phyloP scores from a whole-genome alignment of 2,888 invertebrate species.

The Agrochola lota region DNA sequence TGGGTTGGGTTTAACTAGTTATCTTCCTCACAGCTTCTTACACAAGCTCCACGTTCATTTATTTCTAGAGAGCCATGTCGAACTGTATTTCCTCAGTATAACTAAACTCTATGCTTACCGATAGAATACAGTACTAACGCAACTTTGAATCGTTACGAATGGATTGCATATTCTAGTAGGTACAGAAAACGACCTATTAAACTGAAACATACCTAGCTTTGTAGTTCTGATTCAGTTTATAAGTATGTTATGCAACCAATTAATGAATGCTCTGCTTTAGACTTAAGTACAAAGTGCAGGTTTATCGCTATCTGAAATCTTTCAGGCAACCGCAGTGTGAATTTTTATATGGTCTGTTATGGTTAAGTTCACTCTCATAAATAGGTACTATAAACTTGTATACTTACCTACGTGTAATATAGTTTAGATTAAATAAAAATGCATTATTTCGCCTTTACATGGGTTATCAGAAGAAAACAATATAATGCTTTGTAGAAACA shows the following conservation, averaged over 20 bases:
- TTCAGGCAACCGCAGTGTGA: background rate
- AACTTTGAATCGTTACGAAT: background rate
- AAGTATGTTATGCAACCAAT: background rate
- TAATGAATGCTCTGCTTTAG: background rate
- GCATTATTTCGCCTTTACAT: background rate
- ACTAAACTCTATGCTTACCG: too few relatives aligned
- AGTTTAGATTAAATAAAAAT: background rate
- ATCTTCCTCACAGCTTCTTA: background rate
- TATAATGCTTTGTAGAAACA: background rate
- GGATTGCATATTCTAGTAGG: background rate
- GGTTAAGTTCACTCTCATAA: background rate
- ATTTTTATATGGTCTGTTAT: background rate
- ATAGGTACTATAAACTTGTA: too few relatives aligned
- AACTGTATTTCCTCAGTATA: background rate
- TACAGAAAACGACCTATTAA: background rate
- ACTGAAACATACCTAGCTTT: background rate
- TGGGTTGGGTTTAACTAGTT: background rate
- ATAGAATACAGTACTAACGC: background rate
- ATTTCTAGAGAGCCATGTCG: background rate
- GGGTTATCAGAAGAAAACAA: background rate
- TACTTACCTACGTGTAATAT: background rate
- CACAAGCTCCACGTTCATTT: background rate
- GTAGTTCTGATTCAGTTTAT: background rate
- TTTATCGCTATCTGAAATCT: background rate
- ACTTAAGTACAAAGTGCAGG: background rate